Base-by-base conservation (phyloP, 2,888 invertebrate species). In the Peribatodes rhomboidaria region DNA sequence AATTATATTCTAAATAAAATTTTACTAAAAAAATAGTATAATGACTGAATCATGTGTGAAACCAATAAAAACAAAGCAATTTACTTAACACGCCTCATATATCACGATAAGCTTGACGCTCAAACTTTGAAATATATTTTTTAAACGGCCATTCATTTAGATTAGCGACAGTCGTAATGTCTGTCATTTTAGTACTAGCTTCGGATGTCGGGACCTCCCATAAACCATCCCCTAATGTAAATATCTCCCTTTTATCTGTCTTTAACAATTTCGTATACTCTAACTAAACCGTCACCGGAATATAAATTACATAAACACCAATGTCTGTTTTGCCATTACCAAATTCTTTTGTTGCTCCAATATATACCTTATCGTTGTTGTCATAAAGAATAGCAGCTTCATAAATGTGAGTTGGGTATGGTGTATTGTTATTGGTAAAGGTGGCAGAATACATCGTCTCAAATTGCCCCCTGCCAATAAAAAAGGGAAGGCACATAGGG, bases 181-280 rank as follows among this genome's bases (percentile, higher is more conserved):
- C 83, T 84, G 86, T 87, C 87, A 85, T 81, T 84, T 85, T 83
- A 84, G 83, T 82, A 80, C 82, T 81, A 76, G 78, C 78, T 76
- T 72, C 80, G 79, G 78, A 80, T 78, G 79, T 80, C 83, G 78
- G 81, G 84, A 84, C 86, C 87, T 85, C 87, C 86, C 86, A 86
- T 89, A 89, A 88, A 89, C 86, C 85, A 86, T 87, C 85, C 86
- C 85, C 86, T 85, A 87, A 86, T 88, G 88, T 89, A 90, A 92
- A 91, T 90, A 92, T 88, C 88, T 85, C 84, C 83, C 89, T 88
- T 90, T 91, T 89, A 92, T 92, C 91, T 90, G 87, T 91, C 91
- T 90, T 91, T 90, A 92, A 92, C 91, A 91, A 92, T 92, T 92
- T 90, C 87, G 89, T 91, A 89, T 90, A 89, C 89, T 90, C 90